These are phyloP conservation scores for Sesamia inferens DNA, from an alignment of 2,888 invertebrate species.

Conservation along the genomic window DNA sequence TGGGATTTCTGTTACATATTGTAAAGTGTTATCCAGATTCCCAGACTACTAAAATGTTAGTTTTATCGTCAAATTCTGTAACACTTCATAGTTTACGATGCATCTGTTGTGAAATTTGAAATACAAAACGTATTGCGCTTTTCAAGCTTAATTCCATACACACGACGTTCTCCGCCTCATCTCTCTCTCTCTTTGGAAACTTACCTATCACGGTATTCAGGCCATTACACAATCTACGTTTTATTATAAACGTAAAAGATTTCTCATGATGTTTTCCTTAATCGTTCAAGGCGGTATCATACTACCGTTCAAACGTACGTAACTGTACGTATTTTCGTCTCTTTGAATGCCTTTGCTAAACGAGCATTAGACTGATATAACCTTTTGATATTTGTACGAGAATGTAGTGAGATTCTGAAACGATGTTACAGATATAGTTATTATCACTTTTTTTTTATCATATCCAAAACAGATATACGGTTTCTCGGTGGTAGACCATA, in stretches of 20 bases:
- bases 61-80: conserved; percentile 7
- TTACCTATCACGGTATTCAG: conserved; percentile 40
- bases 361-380: conserved; percentile 32
- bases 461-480: no score
- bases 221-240: conserved; percentile 50
- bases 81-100: conserved; percentile 40
- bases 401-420: background rate
- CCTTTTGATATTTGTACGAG: conserved; percentile 14
- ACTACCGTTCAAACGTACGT: conserved; percentile 25
- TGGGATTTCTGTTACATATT: no score
- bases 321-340: background rate
- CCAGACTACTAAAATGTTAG: background rate
- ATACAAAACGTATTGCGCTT: conserved; percentile 29
- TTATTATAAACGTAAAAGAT: conserved; percentile 35
- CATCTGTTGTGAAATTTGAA: conserved; percentile 50
- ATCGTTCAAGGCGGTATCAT: conserved; percentile 46
- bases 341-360: conserved; percentile 25
- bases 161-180: conserved; percentile 15
- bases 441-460: background rate
- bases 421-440: background rate
- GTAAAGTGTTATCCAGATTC: background rate
- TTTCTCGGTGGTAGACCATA: no score
- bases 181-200: conserved; percentile 24
- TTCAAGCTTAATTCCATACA: conserved; percentile 26
- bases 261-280: conserved; percentile 38